These are phyloP conservation scores for Brienomyrus longianalis DNA, from an alignment of 2,113 vertebrate genomes.

Conservation along the genomic window DNA sequence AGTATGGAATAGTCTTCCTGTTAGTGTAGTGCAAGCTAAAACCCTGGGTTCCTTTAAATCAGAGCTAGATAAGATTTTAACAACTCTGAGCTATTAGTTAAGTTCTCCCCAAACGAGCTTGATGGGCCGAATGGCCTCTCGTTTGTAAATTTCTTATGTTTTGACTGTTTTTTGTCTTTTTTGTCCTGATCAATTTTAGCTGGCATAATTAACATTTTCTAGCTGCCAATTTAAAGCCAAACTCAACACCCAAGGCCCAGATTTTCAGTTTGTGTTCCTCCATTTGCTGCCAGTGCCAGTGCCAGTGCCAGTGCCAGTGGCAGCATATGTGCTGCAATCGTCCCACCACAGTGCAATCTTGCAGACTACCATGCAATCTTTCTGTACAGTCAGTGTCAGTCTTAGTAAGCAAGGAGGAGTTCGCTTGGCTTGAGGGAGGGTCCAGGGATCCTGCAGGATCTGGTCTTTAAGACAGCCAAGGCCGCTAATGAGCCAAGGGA, in stretches of 20 bases:
- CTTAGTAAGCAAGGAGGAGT: background rate
- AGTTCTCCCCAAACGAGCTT: too few relatives aligned
- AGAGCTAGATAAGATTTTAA: too few relatives aligned
- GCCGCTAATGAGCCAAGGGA: slow-evolving; percentile 35
- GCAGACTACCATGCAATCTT: slow-evolving; percentile 6
- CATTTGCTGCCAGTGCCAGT: background rate
- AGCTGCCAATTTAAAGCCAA: slow-evolving; percentile 11
- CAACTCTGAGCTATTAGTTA: too few relatives aligned
- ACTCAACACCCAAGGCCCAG: slow-evolving; percentile 16
- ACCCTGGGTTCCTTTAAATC: too few relatives aligned
- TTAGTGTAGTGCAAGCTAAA: too few relatives aligned
- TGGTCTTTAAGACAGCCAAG: slow-evolving; percentile 29
- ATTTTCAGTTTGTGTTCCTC: background rate
- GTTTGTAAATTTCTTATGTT: background rate
- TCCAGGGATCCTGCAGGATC: slow-evolving; percentile 27
- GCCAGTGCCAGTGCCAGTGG: too few relatives aligned
- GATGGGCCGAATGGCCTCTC: background rate
- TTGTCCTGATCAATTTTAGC: background rate
- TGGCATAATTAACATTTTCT: background rate
- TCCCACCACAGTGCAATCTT: background rate
- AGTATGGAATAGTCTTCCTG: too few relatives aligned
- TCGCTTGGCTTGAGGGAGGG: slow-evolving; percentile 18
- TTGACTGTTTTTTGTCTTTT: background rate
- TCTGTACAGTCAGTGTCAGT: background rate
- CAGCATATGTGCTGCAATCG: background rate